Percentiles rank a stretch among this genome's conserved stretches.
These are phyloP conservation scores for Mactromeris polynyma DNA, from an alignment of 2,888 invertebrate species.

Conservation along the genomic window DNA sequence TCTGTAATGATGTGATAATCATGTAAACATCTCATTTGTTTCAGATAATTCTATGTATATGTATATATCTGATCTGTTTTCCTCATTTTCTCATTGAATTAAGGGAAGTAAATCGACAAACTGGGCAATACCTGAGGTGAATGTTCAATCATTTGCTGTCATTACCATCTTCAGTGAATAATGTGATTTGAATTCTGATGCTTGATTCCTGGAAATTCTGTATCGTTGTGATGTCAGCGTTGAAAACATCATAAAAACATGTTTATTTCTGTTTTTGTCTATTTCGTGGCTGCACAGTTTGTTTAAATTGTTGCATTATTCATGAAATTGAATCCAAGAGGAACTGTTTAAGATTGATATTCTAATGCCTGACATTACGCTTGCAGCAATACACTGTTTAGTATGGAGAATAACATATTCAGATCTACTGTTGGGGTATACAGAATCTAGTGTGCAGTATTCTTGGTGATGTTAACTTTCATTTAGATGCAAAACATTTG, in stretches of 20 bases:
- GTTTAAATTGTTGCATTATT: background rate
- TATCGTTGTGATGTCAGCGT: background rate
- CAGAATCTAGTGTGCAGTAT: background rate
- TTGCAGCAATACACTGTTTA: no score
- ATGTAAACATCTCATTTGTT: background rate
- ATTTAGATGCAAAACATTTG: background rate
- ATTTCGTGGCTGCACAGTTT: no score
- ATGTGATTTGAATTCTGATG: background rate
- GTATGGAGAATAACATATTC: no score
- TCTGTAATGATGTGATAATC: background rate
- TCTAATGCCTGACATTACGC: no score
- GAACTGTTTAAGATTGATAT: no score
- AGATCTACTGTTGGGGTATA: no score
- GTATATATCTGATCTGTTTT: background rate
- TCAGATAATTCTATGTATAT: background rate
- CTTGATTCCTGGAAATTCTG: background rate
- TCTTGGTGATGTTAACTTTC: background rate
- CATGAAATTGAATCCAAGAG: background rate
- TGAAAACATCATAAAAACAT: background rate
- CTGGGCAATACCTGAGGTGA: background rate
- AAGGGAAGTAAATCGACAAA: background rate
- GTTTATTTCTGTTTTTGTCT: background rate
- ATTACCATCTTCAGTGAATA: background rate
- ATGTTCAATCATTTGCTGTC: background rate
- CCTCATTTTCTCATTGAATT: background rate